phyloP scores from a whole-genome alignment of 1,140 invertebrate species.

The Pygmarrhopalites habei region DNA sequence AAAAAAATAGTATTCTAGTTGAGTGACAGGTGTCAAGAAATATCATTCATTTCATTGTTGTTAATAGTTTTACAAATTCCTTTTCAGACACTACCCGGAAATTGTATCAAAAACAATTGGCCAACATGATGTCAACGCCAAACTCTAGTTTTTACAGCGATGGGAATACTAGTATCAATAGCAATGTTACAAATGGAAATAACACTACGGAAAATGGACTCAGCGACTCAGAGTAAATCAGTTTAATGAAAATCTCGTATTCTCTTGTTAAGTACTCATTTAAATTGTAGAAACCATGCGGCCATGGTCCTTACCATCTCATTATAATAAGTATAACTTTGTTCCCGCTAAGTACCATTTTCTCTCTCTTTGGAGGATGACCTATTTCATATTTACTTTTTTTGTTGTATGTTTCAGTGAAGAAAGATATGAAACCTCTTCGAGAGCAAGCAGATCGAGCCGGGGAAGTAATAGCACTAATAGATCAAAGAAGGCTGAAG shows the following conservation, averaged over 20 bases:
- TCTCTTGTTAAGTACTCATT: too few species aligned
- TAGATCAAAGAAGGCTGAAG: background rate
- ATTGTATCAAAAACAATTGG: constrained; percentile 7
- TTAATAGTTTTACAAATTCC: too few species aligned
- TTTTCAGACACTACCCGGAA: background rate
- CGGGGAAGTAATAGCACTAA: background rate
- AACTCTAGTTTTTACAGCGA: background rate
- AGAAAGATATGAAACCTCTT: constrained; percentile 5
- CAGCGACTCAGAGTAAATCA: constrained; percentile 5
- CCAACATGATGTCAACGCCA: background rate
- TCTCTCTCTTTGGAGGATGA: too few species aligned
- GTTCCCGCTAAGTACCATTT: too few species aligned
- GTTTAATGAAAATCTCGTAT: too few species aligned
- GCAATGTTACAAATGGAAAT: constrained; percentile 6
- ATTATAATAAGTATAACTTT: too few species aligned
- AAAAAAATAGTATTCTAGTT: background rate
- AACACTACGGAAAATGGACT: constrained; percentile 4
- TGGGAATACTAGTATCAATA: background rate
- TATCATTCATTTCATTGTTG: too few species aligned
- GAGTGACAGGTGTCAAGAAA: too few species aligned
- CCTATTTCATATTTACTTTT: too few species aligned
- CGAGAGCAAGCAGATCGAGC: constrained; percentile 1
- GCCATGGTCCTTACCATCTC: too few species aligned
- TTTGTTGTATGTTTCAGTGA: too few species aligned
- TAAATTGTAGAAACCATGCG: too few species aligned